phyloP scores from a whole-genome alignment of 2,797 vertebrate genomes.

The Periparus ater region DNA sequence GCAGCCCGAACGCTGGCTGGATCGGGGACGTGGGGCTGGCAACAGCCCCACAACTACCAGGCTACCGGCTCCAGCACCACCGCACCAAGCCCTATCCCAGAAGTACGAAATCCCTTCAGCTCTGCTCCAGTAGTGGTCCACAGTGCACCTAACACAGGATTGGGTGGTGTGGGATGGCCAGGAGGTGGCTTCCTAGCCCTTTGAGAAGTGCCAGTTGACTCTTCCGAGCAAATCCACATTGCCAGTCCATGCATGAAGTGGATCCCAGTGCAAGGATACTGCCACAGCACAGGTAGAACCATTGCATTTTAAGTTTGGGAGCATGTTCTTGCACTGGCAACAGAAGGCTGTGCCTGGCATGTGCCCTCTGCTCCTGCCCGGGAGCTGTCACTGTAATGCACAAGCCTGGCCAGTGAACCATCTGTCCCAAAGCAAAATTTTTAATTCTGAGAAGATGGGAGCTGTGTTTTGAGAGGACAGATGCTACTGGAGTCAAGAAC shows the following conservation, averaged over 20 bases:
- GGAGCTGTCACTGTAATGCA: background rate
- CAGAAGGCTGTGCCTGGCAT: too few species aligned
- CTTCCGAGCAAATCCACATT: background rate
- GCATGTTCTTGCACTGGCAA: background rate
- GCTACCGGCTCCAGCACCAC: background rate
- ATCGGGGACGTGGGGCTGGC: fast-evolving
- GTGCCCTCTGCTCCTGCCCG: background rate
- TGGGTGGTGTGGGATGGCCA: background rate
- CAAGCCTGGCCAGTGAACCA: background rate
- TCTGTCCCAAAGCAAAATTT: background rate
- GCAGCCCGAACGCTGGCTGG: background rate
- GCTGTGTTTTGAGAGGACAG: background rate
- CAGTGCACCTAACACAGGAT: background rate
- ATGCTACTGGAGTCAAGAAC: background rate
- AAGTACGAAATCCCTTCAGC: background rate
- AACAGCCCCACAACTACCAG: background rate
- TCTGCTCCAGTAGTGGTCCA: fast-evolving
- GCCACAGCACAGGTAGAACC: background rate
- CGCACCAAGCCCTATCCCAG: background rate
- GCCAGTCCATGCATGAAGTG: background rate
- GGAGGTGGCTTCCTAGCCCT: background rate
- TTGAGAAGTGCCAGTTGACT: background rate
- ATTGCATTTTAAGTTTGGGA: background rate
- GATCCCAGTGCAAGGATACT: background rate
- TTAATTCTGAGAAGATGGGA: background rate